phyloP scores from a whole-genome alignment of 1,140 invertebrate species.

The Drosophila murphyi region DNA sequence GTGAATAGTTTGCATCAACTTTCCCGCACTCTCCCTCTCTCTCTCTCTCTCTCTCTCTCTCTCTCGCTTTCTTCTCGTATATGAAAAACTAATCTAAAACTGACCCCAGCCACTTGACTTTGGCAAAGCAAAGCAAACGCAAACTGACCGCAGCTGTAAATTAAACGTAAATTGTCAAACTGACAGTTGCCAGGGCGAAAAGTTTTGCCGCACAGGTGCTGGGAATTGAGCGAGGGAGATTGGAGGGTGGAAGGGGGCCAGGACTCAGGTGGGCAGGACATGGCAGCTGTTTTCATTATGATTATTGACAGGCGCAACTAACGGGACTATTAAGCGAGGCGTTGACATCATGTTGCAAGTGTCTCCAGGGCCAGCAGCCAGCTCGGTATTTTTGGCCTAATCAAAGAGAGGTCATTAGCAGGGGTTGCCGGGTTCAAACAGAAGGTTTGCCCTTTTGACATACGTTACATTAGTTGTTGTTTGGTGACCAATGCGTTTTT shows the following conservation, averaged over 20 bases:
- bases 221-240: neutral
- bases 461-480: conserved; percentile 27
- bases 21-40: conserved; percentile 4
- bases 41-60: neutral
- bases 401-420: conserved; percentile 78
- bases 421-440: conserved; percentile 12
- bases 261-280: conserved; percentile 25
- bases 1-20: conserved; percentile 36
- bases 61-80: conserved; percentile 1
- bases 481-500: conserved; percentile 39
- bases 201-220: conserved; percentile 48
- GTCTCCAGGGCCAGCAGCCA: conserved; percentile 49
- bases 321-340: conserved; percentile 75
- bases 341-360: conserved; percentile 71
- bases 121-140: conserved; percentile 38
- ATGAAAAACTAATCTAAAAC: conserved; percentile 77
- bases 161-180: conserved; percentile 66
- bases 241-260: neutral
- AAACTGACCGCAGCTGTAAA: conserved; percentile 72
- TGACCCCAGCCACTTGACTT: conserved; percentile 70
- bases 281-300: conserved; percentile 78
- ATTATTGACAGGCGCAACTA: conserved; percentile 74
- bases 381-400: conserved; percentile 29
- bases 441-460: conserved; percentile 47
- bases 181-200: conserved; percentile 67